Evolutionary conservation across 2,113 vertebrate genomes (phyloP).

Genomic region (Myotis davidii): DNA sequence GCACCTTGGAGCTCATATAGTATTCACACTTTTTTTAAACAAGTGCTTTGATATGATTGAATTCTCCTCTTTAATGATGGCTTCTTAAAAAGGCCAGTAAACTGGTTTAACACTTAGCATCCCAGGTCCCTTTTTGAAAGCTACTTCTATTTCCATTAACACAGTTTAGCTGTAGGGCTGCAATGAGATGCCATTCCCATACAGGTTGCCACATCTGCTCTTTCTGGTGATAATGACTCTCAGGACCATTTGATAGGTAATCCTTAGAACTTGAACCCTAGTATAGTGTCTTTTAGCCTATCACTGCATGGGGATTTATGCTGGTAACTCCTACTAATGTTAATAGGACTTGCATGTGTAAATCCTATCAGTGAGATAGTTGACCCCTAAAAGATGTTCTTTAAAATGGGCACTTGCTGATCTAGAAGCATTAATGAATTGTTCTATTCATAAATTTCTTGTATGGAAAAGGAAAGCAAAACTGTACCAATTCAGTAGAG

Average conservation of each 20-base stretch:
- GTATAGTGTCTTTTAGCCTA: conserved; percentile 73
- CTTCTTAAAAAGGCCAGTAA: conserved; percentile 73
- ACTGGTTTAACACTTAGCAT: conserved; percentile 76
- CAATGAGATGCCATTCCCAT: conserved; percentile 69
- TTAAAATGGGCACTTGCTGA: conserved; percentile 47
- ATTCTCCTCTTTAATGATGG: conserved; percentile 79
- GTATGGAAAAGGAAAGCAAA: not conserved
- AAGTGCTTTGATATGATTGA: conserved; percentile 81
- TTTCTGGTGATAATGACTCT: conserved; percentile 78
- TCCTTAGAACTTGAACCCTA: conserved; percentile 81
- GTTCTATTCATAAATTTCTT: not conserved
- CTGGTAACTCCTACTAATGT: conserved; percentile 79
- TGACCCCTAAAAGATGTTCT: conserved; percentile 75
- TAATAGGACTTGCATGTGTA: conserved; percentile 83
- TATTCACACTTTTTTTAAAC: conserved; percentile 79
- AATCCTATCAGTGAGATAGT: conserved; percentile 80
- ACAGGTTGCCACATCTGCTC: conserved; percentile 77
- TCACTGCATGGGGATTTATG: conserved; percentile 77
- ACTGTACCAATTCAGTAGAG: not conserved
- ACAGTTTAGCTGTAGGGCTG: conserved; percentile 53
- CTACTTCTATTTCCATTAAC: conserved; percentile 54
- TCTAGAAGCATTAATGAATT: conserved; percentile 59
- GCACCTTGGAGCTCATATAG: conserved; percentile 82
- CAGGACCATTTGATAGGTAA: conserved; percentile 83
- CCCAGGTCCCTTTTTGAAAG: conserved; percentile 49